A percentile compares a stretch with the other conserved stretches of the same genome.
These are phyloP conservation scores for Sesia apiformis DNA, from an alignment of 2,888 invertebrate species.

Conservation along the genomic window DNA sequence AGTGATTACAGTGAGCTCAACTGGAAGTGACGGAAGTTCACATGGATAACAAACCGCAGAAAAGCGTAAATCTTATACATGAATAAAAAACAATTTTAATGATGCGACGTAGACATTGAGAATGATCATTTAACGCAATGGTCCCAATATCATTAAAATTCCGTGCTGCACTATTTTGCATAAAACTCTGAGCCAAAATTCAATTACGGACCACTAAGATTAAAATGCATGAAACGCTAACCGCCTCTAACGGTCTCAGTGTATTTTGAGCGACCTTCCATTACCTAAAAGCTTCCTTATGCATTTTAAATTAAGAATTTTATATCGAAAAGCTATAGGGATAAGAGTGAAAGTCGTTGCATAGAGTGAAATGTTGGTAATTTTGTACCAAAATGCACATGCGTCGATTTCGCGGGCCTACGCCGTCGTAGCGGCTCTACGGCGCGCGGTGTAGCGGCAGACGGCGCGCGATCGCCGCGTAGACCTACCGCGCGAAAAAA, in stretches of 20 bases:
- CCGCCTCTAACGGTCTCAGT: constrained; percentile 29
- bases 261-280: constrained; percentile 45
- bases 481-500: constrained; percentile 35
- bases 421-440: constrained; percentile 42
- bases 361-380: constrained; percentile 11
- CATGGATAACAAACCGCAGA: no score
- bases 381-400: constrained; percentile 50
- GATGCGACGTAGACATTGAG: no score
- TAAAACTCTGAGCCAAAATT: constrained; percentile 9
- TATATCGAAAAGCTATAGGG: constrained; percentile 10
- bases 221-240: constrained; percentile 51
- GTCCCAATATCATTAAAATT: neutral
- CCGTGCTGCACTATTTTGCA: constrained; percentile 1
- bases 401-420: constrained; percentile 47
- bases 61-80: no score
- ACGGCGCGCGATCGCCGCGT: constrained; percentile 57
- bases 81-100: no score
- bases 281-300: constrained; percentile 12
- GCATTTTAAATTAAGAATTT: constrained; percentile 8
- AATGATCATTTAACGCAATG: neutral
- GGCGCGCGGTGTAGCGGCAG: constrained; percentile 31
- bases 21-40: no score
- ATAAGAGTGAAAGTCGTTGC: constrained; percentile 22
- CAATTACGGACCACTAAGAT: constrained; percentile 22
- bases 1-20: no score